Base-by-base conservation (phyloP, 2,888 invertebrate genomes). In the Endotricha flammealis region DNA sequence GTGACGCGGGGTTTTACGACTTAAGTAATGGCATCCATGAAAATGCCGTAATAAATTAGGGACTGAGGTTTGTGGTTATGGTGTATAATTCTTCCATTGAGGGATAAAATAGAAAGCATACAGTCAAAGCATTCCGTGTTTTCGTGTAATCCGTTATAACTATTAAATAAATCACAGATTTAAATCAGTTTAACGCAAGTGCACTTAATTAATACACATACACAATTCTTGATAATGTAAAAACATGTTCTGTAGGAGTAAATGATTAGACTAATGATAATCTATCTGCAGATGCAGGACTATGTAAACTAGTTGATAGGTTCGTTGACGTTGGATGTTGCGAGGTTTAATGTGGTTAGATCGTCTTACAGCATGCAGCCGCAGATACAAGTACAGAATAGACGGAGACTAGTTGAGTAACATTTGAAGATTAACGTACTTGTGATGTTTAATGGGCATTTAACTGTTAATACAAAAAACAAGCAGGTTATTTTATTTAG, bases 281-380 rank as follows among this genome's bases (percentile, higher is more conserved):
- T 20, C 20, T 20, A 4, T 20, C n/a, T 33, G 17, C 30, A 40
- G 29, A 44, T 45, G 12, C 11, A 12, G 11, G 12, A 12, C 12
- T 55, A 54, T 48, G 57, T 53, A 67, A 69, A 71, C 71, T 57
- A 62, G 66, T 67, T 60, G 56, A 53, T 49, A 50, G 51, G 76
- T 70, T 73, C 73, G 62, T 69, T 70, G 75, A 68, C 73, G 54
- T 50, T 46, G 14, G 20, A 35, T 44, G 50, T 39, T 17, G 28
- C 27, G 10, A 32, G 41, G 51, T 46, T 51, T 49, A 39, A 46
- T 53, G 53, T 51, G 47, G 57, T 49, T 39, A 51, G 55, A 63
- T 65, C 43, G 46, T 46, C 48, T 61, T 56, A 55, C 56, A 34
- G 23, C 36, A 42, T 31, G 23, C 28, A 45, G 50, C 51, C 53